These are phyloP conservation scores for Aegithalos caudatus DNA, from an alignment of 2,113 vertebrate species.

Conservation along the genomic window DNA sequence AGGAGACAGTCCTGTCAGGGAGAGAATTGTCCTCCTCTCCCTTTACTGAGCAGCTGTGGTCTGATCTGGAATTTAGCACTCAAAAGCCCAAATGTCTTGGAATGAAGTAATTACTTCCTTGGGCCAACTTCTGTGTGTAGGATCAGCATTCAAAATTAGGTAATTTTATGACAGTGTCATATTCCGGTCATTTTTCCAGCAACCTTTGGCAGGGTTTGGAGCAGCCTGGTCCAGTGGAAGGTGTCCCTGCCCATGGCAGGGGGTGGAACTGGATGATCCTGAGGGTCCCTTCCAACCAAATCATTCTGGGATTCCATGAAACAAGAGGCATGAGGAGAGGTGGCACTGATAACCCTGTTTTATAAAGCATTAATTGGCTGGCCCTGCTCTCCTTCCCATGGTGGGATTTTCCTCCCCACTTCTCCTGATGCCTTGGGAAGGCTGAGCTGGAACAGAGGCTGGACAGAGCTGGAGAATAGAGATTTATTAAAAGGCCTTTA, in stretches of 20 bases:
- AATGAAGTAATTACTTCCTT: neutral
- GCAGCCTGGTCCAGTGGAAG: neutral
- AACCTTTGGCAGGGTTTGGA: neutral
- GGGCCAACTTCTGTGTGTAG: neutral
- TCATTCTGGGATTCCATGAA: no score
- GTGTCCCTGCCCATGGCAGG: accelerated
- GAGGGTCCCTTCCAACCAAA: neutral
- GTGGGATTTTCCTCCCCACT: neutral
- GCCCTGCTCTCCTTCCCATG: neutral
- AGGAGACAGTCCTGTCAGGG: neutral
- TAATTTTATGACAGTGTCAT: accelerated
- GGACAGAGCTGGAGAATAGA: neutral
- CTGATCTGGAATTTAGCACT: neutral
- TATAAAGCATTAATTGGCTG: neutral
- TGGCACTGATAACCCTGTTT: accelerated
- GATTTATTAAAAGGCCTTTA: neutral
- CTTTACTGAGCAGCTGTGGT: neutral
- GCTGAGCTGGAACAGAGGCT: neutral
- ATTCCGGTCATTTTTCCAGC: neutral
- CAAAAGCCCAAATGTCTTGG: neutral
- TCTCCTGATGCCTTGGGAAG: neutral
- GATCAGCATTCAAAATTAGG: neutral
- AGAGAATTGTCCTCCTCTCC: neutral
- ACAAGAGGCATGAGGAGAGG: neutral
- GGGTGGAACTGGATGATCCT: neutral